phyloP scores from a whole-genome alignment of 2,888 invertebrate genomes.

The Drosophila suboccidentalis region DNA sequence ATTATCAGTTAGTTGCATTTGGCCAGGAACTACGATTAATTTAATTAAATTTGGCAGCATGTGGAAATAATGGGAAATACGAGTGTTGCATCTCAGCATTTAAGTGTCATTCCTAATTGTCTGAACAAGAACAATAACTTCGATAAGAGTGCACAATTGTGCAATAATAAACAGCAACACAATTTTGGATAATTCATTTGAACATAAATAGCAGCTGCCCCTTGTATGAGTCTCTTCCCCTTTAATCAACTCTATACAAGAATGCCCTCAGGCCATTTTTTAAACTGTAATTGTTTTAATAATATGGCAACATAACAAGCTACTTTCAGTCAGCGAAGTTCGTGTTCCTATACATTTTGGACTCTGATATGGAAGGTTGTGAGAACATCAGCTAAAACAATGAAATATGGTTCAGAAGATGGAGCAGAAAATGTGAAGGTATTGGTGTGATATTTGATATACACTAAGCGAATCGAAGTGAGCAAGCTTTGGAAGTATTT shows the following conservation, averaged over 20 bases:
- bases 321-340: not conserved
- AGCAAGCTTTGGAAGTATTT: too few relatives aligned
- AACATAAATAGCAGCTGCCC: slow-evolving; percentile 7
- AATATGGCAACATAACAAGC: not conserved
- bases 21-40: slow-evolving; percentile 17
- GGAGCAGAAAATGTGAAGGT: too few relatives aligned
- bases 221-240: not conserved
- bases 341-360: not conserved
- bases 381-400: too few relatives aligned
- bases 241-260: not conserved
- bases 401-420: too few relatives aligned
- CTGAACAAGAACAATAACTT: slow-evolving; percentile 20
- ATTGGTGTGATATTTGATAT: too few relatives aligned
- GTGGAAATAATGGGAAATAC: slow-evolving; percentile 54
- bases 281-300: not conserved
- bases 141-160: slow-evolving; percentile 30
- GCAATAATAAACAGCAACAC: slow-evolving; percentile 48
- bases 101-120: slow-evolving; percentile 46
- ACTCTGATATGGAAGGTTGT: too few relatives aligned
- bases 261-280: not conserved
- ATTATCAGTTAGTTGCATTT: slow-evolving; percentile 55
- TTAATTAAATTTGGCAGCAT: slow-evolving; percentile 61
- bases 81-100: slow-evolving; percentile 7
- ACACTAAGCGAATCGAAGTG: too few relatives aligned
- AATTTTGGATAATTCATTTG: slow-evolving; percentile 56